phyloP scores from a whole-genome alignment of 2,888 invertebrate species.

The Dicyrtoma fusca region DNA sequence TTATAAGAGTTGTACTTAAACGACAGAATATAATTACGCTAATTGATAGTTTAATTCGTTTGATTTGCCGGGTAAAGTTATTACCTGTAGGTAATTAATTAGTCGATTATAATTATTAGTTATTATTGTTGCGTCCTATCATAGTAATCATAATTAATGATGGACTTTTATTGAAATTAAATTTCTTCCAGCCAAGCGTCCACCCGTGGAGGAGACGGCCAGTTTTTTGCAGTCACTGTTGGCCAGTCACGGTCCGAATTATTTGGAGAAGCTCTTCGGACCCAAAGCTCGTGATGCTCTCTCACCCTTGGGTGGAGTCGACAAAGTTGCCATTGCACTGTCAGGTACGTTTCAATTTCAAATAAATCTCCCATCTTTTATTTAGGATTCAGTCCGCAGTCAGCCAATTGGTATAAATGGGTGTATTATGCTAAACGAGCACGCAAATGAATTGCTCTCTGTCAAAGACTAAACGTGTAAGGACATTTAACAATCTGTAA shows the following conservation, averaged over 20 bases:
- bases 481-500: neutral
- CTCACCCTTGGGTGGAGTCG: conserved; percentile 88
- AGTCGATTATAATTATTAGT: too few relatives aligned
- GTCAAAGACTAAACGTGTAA: neutral
- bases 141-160: too few relatives aligned
- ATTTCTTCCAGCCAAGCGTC: conserved; percentile 78
- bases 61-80: too few relatives aligned
- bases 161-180: conserved; percentile 42
- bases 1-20: too few relatives aligned
- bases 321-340: conserved; percentile 92
- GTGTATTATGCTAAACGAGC: too few relatives aligned
- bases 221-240: conserved; percentile 91
- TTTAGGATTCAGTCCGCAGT: too few relatives aligned
- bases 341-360: conserved; percentile 68
- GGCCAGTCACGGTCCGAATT: conserved; percentile 94
- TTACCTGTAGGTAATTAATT: too few relatives aligned
- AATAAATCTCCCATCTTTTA: neutral
- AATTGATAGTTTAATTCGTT: too few relatives aligned
- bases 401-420: too few relatives aligned
- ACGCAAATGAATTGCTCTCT: neutral
- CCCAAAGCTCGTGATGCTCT: conserved; percentile 91
- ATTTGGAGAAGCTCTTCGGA: conserved; percentile 93
- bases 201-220: conserved; percentile 95
- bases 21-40: too few relatives aligned
- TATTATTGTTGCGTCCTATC: too few relatives aligned